Evolutionary conservation across 2,888 invertebrate genomes (phyloP).

Genomic region (Plutella xylostella): DNA sequence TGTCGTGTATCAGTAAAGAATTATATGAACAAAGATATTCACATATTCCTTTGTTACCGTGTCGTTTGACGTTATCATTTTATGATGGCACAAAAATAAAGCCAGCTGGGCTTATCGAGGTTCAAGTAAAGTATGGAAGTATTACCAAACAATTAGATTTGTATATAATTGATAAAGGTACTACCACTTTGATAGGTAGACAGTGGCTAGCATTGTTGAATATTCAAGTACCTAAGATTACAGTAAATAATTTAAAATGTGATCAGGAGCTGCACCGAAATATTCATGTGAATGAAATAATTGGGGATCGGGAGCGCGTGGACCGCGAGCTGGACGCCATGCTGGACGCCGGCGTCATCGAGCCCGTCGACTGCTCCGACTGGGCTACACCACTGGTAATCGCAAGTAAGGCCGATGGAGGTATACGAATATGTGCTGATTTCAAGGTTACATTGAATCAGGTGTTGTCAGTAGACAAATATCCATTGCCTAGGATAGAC

Average conservation of each 20-base stretch:
- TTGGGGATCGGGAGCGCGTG: neutral
- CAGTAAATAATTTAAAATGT: neutral
- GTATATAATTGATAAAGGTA: neutral
- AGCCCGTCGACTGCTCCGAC: conserved; percentile 14
- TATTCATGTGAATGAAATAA: neutral
- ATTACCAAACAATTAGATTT: neutral
- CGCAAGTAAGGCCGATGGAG: conserved; percentile 12
- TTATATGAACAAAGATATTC: neutral
- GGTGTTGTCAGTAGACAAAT: neutral
- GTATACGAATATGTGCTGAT: conserved; percentile 9
- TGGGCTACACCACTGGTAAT: conserved; percentile 19
- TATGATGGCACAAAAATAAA: neutral
- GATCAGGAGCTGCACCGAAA: neutral
- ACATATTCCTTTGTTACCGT: neutral
- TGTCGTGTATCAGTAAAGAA: no score
- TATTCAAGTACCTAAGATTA: neutral
- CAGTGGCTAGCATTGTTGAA: neutral
- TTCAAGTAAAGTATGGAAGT: neutral
- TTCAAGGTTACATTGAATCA: conserved; percentile 11
- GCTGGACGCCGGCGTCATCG: no score
- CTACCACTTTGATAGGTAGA: neutral
- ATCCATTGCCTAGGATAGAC: conserved; percentile 12
- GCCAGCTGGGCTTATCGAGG: neutral
- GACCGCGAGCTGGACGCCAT: no score
- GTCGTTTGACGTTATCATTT: neutral